Base-by-base conservation (phyloP, 2,888 invertebrate species). In the Cosmia trapezina region DNA sequence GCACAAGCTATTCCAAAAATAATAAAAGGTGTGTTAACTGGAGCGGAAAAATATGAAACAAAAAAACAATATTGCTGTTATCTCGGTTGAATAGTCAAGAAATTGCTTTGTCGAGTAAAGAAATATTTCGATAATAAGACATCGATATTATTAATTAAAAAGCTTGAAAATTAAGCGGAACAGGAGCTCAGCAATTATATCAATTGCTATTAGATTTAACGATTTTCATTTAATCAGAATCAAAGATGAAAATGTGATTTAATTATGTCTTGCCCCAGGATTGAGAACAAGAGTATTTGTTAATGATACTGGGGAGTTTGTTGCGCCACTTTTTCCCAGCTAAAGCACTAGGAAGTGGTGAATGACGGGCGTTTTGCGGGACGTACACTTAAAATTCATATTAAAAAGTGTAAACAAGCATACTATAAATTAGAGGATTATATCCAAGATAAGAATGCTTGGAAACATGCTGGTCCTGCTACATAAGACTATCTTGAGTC, bases 61-160 rank as follows among this genome's bases (percentile, higher is more conserved):
- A 81, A 76, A 68, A 49, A 75, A 82, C 79, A 78, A 83, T 71
- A 86, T 80, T 84, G 56, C 68, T 76, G 61, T 83, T 76, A 77
- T 78, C 70, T 82, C 83, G 69, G 68, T 76, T 85, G 77, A 84
- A 75, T 76, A 85, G 69, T 73, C 75, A 80, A 67, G 37, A 71
- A 54, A 73, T 72, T 78, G n/a, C 66, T 61, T 59, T 68, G 75
- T 70, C 28, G 43, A 53, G 28, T 56, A 54, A 65, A 54, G 41
- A 41, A 59, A 64, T 2, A 49, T 54, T 56, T 66, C 12, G 17
- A 12, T 47, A 14, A 14, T 51, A 68, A 65, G 17, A 37, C 19
- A 70, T 17, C 43, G 49, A 53, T 71, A 59, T 63, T 51, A 56
- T 51, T 60, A 49, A 76, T 57, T 12, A 59, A 72, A 80, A 68